Base-by-base conservation (phyloP, 2,113 vertebrate genomes). In the Aspiorhynchus laticeps region DNA sequence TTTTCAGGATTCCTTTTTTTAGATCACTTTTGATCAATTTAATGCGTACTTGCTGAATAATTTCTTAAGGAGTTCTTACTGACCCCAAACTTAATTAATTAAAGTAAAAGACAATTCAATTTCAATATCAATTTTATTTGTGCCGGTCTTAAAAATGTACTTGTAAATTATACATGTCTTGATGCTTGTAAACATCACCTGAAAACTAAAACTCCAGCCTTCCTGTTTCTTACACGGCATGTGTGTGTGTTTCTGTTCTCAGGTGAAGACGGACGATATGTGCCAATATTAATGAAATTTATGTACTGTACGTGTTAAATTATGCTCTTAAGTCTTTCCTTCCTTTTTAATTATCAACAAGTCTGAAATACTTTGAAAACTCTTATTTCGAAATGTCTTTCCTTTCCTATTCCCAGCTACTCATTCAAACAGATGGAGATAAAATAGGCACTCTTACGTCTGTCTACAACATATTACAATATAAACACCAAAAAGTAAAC, bases 211-310 rank as follows among this genome's bases (percentile, higher is more conserved):
- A 36, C 26, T 65, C 26, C 26, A 15, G 17, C 8, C 33, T 24
- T 53, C 26, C 12, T 61, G 26, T 59, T 3, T 48, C 43, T 69
- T 71, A 71, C 79, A 36, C 7, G 56, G 12, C 3, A 24, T 33
- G 10, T 48, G 4, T 67, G 53, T 86, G 59, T 86, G 51, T 67
- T 59, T 85, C 36, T 88, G 28, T 74, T 26, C 80, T 43, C 91
- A 99, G 98, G 98, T 88, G 98, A 99, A 93, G 97, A 98, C 31
- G 98, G 98, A 14, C 95, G 96, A n/a, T n/a, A n/a, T n/a, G n/a
- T n/a, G n/a, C n/a, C n/a, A n/a, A n/a, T n/a, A n/a, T n/a, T n/a
- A n/a, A n/a, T n/a, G n/a, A n/a, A n/a, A n/a, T n/a, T n/a, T n/a
- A n/a, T n/a, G n/a, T n/a, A n/a, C n/a, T n/a, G n/a, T n/a, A n/a